Conservation (phyloP, 2,797 vertebrate genomes). For the Epinephelus coioides region DNA sequence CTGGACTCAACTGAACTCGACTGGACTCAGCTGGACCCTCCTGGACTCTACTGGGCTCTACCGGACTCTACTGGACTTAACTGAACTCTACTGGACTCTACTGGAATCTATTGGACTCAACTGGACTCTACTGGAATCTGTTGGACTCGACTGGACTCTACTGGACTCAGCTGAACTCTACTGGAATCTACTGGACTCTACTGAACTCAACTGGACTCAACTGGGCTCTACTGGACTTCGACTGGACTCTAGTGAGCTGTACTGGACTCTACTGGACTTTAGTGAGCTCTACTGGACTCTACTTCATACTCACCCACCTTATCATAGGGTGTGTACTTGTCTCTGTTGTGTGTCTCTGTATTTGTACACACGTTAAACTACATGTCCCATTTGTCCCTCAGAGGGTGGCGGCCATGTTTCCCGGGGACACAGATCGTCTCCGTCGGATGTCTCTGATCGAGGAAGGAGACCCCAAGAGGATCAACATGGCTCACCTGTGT, state of each 20-base stretch:
- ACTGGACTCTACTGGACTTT: background rate
- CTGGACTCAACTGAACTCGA: background rate
- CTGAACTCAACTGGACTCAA: background rate
- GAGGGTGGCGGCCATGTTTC: constrained; percentile 84
- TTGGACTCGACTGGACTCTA: background rate
- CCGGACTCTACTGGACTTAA: background rate
- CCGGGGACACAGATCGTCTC: constrained; percentile 87
- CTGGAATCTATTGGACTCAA: background rate
- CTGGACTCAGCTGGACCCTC: no score
- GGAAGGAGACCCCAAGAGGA: constrained; percentile 87
- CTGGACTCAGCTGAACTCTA: background rate
- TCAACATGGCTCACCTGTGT: constrained; percentile 94
- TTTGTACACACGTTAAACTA: no score
- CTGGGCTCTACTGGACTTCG: no score
- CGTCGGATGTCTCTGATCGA: constrained; percentile 92
- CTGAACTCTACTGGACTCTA: background rate
- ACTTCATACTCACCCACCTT: no score
- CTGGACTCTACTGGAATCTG: background rate
- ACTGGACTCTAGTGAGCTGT: background rate
- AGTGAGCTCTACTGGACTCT: background rate
- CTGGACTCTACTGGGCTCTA: no score
- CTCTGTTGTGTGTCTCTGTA: background rate
- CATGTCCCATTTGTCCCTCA: no score
- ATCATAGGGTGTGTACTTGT: no score
- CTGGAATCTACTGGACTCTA: no score